Evolutionary conservation across 2,888 invertebrate genomes (phyloP), one percentile per base, ranked within the genome.

Genomic region (Tipula vernalis): DNA sequence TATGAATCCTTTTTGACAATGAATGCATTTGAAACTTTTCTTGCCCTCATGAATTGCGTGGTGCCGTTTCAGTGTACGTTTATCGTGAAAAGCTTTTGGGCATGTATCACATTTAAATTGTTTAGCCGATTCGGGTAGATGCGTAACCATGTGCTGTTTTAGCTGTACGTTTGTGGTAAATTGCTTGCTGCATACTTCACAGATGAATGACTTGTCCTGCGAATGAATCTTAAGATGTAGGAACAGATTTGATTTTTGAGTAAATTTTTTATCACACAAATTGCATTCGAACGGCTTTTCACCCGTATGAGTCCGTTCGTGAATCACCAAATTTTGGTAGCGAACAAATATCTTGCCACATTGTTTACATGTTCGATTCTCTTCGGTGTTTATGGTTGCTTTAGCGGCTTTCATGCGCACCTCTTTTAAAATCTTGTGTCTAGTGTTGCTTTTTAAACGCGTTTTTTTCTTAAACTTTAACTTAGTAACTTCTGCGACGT

Each of bases 1-100:
- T 39, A 47, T 83, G 47, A 87, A 87, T 2, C 15, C 87, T 47
- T 86, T 87, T 13, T 36, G 86, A 3, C 87, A 87, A 3, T 57
- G 15, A 1, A 5, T 36, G 36, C 87, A 87, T 15, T 39, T 71
- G 18, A 86, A 57, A 42, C 36, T 44, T 44, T 86, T 86, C 8
- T 36, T 15, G 12, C 86, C 86, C 12, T 47, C 86, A n/a, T 87
- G 87, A 3, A 44, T 86, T 8, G 44, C 86, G 13, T 57, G 18
- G 41, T 86, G 86, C 10, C 42, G 51, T 10, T 86, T 86, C 5
- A 86, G 28, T 15, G n/a, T 41, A 5, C 51, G 41, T 12, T 36
- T 57, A 3, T 41, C 57, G 6, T 71, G 41, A 28, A 86, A 86
- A 12, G 57, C 51, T 86, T 42, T 36, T 15, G 41, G 36, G 8